Percentiles rank a stretch among this genome's conserved stretches.
Conservation (phyloP, 2,797 vertebrate species). For the Antennarius maculatus region DNA sequence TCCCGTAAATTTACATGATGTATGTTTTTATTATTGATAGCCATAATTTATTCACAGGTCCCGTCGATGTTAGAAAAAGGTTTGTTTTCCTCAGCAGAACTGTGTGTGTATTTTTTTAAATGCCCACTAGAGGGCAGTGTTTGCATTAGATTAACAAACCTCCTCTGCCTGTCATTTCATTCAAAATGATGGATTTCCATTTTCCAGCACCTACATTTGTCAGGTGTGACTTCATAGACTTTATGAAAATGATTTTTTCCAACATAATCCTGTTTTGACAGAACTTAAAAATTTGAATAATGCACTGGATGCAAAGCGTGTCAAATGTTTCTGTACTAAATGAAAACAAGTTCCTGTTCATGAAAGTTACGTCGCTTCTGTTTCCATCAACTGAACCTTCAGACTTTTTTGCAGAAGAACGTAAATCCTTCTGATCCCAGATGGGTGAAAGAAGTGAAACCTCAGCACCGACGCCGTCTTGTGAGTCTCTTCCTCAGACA, state of each 20-base stretch:
- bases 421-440: background rate
- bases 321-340: slow-evolving; percentile 24
- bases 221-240: background rate
- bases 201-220: slow-evolving; percentile 6
- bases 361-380: background rate
- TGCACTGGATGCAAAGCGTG: slow-evolving; percentile 14
- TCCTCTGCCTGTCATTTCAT: slow-evolving; percentile 21
- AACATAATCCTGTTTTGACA: background rate
- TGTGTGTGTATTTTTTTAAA: slow-evolving; percentile 37
- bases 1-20: background rate
- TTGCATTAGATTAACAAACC: slow-evolving; percentile 24
- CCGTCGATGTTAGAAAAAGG: background rate
- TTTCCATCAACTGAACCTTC: background rate
- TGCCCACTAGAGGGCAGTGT: slow-evolving; percentile 67
- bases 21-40: slow-evolving; percentile 35
- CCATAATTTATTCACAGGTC: background rate
- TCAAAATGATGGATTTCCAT: slow-evolving; percentile 67
- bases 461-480: background rate
- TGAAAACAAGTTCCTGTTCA: slow-evolving; percentile 1
- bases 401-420: background rate
- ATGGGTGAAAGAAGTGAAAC: background rate
- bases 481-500: slow-evolving; percentile 22
- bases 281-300: slow-evolving; percentile 1
- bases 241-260: background rate
- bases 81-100: background rate